Base-by-base conservation (phyloP, 2,888 invertebrate species). In the Clunio marinus region DNA sequence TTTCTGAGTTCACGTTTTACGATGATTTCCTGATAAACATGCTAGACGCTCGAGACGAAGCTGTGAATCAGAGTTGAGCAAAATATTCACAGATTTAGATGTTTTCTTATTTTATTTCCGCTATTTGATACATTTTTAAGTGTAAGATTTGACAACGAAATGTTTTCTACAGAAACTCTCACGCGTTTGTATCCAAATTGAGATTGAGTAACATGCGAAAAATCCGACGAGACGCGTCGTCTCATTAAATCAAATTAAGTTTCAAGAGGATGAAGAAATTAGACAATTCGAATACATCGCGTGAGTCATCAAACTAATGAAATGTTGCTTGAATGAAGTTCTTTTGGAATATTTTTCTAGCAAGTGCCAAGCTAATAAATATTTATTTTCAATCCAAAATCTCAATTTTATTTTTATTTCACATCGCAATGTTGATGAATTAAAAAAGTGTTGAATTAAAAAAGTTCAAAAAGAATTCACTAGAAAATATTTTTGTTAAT, bases 291-390 rank as follows among this genome's bases (percentile, higher is more conserved):
- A 27, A 4, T n/a, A 32, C 13, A 22, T 51, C n/a, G 25, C 27
- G 57, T 57, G 57, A 57, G 25, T 57, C 57, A 57, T 17, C 22
- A n/a, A n/a, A n/a, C n/a, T 22, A 17, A 51, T 41, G 10, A 51
- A 51, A n/a, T n/a, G n/a, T n/a, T n/a, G n/a, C n/a, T n/a, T n/a
- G n/a, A n/a, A n/a, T n/a, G n/a, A n/a, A n/a, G n/a, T n/a, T n/a
- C n/a, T n/a, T n/a, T n/a, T n/a, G n/a, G n/a, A n/a, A n/a, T n/a
- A n/a, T n/a, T n/a, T n/a, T n/a, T n/a, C n/a, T n/a, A n/a, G n/a
- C n/a, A n/a, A n/a, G n/a, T n/a, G n/a, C n/a, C n/a, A n/a, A n/a
- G n/a, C n/a, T n/a, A n/a, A n/a, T n/a, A n/a, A n/a, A n/a, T n/a
- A n/a, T n/a, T n/a, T n/a, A n/a, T n/a, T n/a, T n/a, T n/a, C n/a